phyloP scores from a whole-genome alignment of 2,888 invertebrate genomes.

The Eristalinus sepulchralis region DNA sequence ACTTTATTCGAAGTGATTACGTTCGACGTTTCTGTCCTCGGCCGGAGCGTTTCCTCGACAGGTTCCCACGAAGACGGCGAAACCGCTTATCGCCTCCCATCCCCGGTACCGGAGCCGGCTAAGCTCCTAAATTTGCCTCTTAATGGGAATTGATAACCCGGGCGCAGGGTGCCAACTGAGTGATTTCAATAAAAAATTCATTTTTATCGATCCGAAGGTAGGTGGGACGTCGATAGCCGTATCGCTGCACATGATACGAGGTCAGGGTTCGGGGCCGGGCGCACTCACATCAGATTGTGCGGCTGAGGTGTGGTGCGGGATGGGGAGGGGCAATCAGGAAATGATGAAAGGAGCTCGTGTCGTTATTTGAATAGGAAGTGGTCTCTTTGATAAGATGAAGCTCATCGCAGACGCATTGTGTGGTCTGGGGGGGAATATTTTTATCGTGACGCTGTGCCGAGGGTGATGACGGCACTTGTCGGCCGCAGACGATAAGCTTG shows the following conservation, averaged over 20 bases:
- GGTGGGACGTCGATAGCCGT: conserved; percentile 44
- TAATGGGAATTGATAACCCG: conserved; percentile 56
- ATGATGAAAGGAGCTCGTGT: neutral
- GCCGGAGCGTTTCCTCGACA: conserved; percentile 19
- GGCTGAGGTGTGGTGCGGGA: neutral
- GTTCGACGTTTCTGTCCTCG: conserved; percentile 6
- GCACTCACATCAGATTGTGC: neutral
- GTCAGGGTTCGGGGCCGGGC: neutral
- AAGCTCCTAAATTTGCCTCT: conserved; percentile 53
- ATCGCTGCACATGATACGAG: conserved; percentile 8
- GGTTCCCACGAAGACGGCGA: conserved; percentile 15
- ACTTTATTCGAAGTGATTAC: conserved; percentile 33
- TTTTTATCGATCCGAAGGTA: conserved; percentile 44
- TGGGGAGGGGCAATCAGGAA: neutral
- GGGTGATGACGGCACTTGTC: neutral
- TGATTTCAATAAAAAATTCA: conserved; percentile 53
- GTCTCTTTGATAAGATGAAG: neutral
- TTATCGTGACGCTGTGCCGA: neutral
- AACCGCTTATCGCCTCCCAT: conserved; percentile 35
- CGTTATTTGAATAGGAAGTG: neutral
- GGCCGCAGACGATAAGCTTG: neutral
- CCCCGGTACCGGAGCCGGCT: conserved; percentile 7
- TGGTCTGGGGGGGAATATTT: neutral
- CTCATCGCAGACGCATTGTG: neutral
- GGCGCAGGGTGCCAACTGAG: conserved; percentile 18